phyloP scores from a whole-genome alignment of 1,140 invertebrate genomes.

The Popillia japonica region DNA sequence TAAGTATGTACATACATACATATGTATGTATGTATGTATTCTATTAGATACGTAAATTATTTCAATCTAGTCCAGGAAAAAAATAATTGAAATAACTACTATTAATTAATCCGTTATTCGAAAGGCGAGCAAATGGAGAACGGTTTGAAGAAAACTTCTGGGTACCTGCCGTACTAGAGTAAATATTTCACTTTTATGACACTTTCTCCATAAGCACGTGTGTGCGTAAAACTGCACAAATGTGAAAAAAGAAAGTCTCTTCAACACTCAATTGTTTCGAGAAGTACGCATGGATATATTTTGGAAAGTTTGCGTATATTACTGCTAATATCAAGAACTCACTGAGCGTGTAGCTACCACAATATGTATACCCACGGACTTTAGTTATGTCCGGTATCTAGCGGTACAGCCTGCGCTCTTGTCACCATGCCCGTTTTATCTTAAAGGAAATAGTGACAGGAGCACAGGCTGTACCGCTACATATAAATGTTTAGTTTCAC shows the following conservation, averaged over 20 bases:
- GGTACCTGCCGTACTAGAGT: not conserved
- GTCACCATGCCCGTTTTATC: no score
- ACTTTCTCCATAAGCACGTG: slow-evolving; percentile 3
- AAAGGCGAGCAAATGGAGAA: not conserved
- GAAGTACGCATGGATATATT: not conserved
- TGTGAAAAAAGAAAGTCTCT: slow-evolving; percentile 21
- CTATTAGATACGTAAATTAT: not conserved
- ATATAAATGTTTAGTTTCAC: no score
- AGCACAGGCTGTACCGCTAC: no score
- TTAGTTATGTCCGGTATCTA: no score
- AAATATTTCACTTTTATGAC: slow-evolving; percentile 29
- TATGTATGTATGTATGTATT: no score
- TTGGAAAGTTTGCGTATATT: slow-evolving; percentile 9
- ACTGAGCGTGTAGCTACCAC: not conserved
- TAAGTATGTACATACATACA: no score
- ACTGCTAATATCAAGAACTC: not conserved
- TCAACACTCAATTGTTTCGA: slow-evolving; percentile 5
- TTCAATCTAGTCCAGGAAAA: not conserved
- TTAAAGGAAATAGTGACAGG: no score
- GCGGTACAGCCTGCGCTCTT: no score
- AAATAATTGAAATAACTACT: not conserved
- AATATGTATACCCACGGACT: no score
- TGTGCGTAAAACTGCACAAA: not conserved
- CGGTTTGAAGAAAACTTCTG: not conserved
- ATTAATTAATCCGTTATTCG: not conserved